phyloP scores from a whole-genome alignment of 2,113 vertebrate species.

The Phrynocephalus versicolor region DNA sequence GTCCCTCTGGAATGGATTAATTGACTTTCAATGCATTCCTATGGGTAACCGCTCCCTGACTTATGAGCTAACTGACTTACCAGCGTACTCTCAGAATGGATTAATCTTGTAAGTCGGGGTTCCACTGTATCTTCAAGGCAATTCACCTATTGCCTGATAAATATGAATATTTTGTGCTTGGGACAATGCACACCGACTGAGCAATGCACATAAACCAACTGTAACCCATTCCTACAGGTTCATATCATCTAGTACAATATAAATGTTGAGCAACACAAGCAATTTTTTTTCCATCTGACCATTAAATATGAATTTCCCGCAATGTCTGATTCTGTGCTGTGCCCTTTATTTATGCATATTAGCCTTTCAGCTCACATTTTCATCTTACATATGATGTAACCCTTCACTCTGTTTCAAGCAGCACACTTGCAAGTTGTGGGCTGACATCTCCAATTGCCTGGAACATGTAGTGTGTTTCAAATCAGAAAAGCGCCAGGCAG shows the following conservation, averaged over 20 bases:
- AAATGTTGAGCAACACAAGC: neutral
- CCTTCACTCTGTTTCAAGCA: constrained; percentile 4
- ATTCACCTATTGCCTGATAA: too few relatives aligned
- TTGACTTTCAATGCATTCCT: too few relatives aligned
- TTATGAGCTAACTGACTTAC: too few relatives aligned
- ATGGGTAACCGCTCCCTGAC: too few relatives aligned
- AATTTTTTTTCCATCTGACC: neutral
- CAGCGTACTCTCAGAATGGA: too few relatives aligned
- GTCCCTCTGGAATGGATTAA: too few relatives aligned
- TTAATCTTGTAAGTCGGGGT: too few relatives aligned
- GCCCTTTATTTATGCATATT: neutral
- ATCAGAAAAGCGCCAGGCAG: neutral
- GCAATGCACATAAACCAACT: neutral
- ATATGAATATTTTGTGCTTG: too few relatives aligned
- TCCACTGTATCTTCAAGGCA: too few relatives aligned
- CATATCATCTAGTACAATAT: neutral
- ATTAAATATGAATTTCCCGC: neutral
- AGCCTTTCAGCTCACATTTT: neutral
- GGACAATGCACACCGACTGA: neutral
- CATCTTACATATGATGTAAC: neutral
- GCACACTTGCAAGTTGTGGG: neutral
- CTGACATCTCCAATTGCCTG: neutral
- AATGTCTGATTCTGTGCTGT: neutral
- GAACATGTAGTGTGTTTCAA: constrained; percentile 15
- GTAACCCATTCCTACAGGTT: too few relatives aligned